A percentile compares a stretch with the other conserved stretches of the same genome.
Conservation (phyloP, 2,113 vertebrate genomes). For the Terrapene triunguis region DNA sequence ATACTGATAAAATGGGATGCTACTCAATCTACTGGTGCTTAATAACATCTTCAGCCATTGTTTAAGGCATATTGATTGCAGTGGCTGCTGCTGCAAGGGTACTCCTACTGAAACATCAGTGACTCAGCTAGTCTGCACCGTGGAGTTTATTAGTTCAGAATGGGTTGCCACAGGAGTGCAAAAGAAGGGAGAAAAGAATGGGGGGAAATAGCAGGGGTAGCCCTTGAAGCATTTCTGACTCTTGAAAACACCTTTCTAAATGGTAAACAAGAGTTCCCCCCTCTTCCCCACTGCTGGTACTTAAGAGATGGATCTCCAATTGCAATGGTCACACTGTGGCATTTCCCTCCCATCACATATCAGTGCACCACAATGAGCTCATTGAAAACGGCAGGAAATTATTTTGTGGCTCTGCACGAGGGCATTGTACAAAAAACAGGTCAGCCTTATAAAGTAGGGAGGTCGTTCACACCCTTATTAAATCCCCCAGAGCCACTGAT, state of each 20-base stretch:
- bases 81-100: not conserved
- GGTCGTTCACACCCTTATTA: not conserved
- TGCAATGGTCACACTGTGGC: not conserved
- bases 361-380: not conserved
- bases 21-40: not conserved
- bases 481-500: rapidly evolving
- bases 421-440: not conserved
- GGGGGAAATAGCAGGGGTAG: not conserved
- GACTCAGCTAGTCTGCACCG: not conserved
- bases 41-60: not conserved
- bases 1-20: not conserved
- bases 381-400: not conserved
- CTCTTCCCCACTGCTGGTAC: not conserved
- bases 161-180: not conserved
- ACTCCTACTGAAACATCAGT: not conserved
- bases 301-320: not conserved
- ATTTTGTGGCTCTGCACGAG: not conserved
- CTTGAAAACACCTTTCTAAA: not conserved
- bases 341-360: not conserved
- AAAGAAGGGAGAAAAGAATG: not conserved
- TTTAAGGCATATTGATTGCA: not conserved
- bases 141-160: not conserved
- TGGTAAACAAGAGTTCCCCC: not conserved
- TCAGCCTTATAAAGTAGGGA: not conserved
- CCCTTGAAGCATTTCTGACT: not conserved